These are phyloP conservation scores for Sturnus vulgaris DNA, from an alignment of 2,113 vertebrate species.

Conservation along the genomic window DNA sequence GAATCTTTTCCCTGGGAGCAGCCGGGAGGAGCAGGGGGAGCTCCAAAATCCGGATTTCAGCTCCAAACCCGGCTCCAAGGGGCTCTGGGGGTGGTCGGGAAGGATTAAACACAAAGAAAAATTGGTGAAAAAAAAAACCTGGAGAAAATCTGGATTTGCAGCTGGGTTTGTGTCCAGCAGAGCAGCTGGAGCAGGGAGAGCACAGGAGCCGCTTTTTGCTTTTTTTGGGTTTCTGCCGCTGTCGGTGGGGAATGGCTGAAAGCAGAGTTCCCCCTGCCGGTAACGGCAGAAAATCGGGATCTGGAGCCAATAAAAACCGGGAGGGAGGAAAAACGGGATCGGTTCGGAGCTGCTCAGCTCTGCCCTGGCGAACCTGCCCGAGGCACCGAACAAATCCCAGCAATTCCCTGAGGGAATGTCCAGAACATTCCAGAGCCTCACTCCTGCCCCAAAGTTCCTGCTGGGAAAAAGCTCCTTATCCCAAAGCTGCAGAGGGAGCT, in stretches of 20 bases:
- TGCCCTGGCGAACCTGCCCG: neutral
- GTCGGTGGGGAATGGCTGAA: neutral
- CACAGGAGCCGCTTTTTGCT: neutral
- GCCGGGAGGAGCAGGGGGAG: neutral
- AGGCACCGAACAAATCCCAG: neutral
- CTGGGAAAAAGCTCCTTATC: neutral
- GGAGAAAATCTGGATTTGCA: neutral
- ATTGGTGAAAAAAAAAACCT: rapidly evolving
- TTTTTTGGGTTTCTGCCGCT: neutral
- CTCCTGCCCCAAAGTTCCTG: neutral
- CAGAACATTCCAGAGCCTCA: neutral
- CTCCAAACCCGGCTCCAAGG: neutral
- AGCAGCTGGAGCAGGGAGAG: neutral
- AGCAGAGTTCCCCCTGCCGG: constrained; percentile 46
- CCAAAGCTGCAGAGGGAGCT: neutral
- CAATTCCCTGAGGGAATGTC: neutral
- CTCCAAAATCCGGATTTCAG: too few species aligned
- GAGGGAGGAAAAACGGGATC: neutral
- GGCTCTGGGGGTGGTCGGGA: neutral
- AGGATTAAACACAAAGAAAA: neutral
- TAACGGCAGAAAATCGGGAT: neutral
- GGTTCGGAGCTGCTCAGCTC: neutral
- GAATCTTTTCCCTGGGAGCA: neutral
- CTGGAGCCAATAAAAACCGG: neutral
- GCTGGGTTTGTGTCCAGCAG: neutral